Base-by-base conservation (phyloP, 2,113 vertebrate species). In the Athene noctua region DNA sequence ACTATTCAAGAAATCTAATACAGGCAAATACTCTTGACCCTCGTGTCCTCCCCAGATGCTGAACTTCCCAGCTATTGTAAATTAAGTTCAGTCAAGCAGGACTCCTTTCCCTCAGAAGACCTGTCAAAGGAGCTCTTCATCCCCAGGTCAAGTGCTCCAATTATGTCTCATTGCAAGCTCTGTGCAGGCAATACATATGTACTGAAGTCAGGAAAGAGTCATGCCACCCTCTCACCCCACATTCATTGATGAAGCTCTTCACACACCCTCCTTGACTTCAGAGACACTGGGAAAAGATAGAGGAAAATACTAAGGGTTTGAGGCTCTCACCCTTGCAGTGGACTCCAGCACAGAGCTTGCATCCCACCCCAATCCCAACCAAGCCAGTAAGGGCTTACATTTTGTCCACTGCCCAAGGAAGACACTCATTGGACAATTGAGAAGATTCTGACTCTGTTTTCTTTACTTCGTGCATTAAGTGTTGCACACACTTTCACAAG, bases 131-230 rank as follows among this genome's bases (percentile, higher is more conserved):
- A 61, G 9, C 15, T 49, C 13, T 79, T 59, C 46, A 54, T 49
- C 27, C 29, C 46, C n/a, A 73, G 30, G 10, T 49, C 66, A 80
- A 38, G n/a, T 62, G n/a, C 19, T 38, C 26, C 26, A 49, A 14
- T 36, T 61, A 73, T 13, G 5, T 67, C 40, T 79, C 22, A 32
- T 20, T 36, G 11, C 32, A 84, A 71, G 26, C 2, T 61, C 40
- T 27, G 11, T 1, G 2, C 18, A 66, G 30, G 22, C 9, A 44
- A 9, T 49, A 67, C 0, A 0, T 36, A 67, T 14, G 13, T 27
- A 36, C 8, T 15, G 13, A 84, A 80, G 14, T 26, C 38, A 72
- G 32, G 65, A 77, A 23, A 47, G 25, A 46, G 7, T 55, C n/a
- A 65, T 1, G 0, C 11, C 16, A 22, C 10, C 5, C 14, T 52